Base-by-base conservation (phyloP, 2,888 invertebrate species). In the Ectemnius lituratus region DNA sequence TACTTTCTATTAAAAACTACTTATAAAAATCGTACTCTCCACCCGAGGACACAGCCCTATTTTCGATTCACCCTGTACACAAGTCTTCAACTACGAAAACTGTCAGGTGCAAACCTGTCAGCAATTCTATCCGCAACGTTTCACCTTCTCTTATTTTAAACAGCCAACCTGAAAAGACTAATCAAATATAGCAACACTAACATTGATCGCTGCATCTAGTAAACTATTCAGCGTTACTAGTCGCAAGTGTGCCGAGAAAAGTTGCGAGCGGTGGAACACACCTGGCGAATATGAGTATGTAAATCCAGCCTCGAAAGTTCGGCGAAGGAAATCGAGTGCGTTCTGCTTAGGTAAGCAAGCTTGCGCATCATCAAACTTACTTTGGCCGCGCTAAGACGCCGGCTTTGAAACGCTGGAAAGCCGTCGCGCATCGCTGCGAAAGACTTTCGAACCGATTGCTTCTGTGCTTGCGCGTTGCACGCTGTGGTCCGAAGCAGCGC, bases 231-330 rank as follows among this genome's bases (percentile, higher is more conserved):
- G 37, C 11, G 37, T 37, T 37, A 37, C 37, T 6, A 37, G 37
- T 6, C 6, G 37, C 37, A 37, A 37, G 8, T 6, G 37, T 2
- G 2, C 8, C 37, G n/a, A 4, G 52, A 6, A 73, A 66, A 73
- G 62, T 73, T 69, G 73, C 23, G 20, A 62, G 18, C 18, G 62
- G n/a, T 27, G 27, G 13, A 4, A 3, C 4, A 4, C 14, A 3
- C 14, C 61, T 23, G 46, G 45, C 62, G 66, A 45, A 14, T 56
- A 58, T 47, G 59, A 73, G 69, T 66, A 65, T 72, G 62, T 46
- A 69, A 62, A 69, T 60, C 28, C 16, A 20, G 49, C 37, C 47
- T 57, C 20, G 49, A 27, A 65, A 65, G 49, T 67, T 65, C 57
- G 49, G 3, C 37, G 8, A 11, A 11, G 23, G 27, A n/a, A 27